Evolutionary conservation across 2,113 vertebrate genomes (phyloP).

Genomic region (Melanerpes formicivorus): DNA sequence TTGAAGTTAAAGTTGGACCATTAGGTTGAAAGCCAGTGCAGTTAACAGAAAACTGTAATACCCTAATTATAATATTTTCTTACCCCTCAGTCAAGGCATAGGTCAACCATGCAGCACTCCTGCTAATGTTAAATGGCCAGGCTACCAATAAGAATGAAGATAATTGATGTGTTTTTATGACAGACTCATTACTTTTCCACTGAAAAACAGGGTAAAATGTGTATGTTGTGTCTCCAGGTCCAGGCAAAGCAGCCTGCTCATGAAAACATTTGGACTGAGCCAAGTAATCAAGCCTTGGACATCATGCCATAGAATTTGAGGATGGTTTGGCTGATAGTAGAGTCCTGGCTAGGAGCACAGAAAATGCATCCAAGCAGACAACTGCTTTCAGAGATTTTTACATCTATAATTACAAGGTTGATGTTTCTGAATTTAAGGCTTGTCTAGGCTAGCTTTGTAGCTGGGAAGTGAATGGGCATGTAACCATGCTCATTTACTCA

Average conservation of each 20-base stretch:
- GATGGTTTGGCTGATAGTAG: constrained; percentile 13
- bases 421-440: constrained; percentile 10
- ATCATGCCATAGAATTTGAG: background rate
- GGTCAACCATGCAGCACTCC: background rate
- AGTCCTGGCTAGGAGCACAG: background rate
- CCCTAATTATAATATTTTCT: background rate
- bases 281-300: background rate
- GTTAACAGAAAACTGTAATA: background rate
- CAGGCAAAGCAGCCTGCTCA: background rate
- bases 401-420: background rate
- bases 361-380: background rate
- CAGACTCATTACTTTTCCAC: background rate
- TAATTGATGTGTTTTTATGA: background rate
- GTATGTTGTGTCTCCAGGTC: background rate
- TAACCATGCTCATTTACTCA: background rate
- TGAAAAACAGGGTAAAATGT: background rate
- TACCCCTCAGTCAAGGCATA: background rate
- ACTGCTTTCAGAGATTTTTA: constrained; percentile 18
- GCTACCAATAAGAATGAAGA: background rate
- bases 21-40: background rate
- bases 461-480: background rate
- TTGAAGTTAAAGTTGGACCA: background rate
- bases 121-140: background rate
- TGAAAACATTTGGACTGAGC: background rate
- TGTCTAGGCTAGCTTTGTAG: background rate